These are phyloP conservation scores for Hybognathus amarus DNA, from an alignment of 2,797 vertebrate species.

Conservation along the genomic window DNA sequence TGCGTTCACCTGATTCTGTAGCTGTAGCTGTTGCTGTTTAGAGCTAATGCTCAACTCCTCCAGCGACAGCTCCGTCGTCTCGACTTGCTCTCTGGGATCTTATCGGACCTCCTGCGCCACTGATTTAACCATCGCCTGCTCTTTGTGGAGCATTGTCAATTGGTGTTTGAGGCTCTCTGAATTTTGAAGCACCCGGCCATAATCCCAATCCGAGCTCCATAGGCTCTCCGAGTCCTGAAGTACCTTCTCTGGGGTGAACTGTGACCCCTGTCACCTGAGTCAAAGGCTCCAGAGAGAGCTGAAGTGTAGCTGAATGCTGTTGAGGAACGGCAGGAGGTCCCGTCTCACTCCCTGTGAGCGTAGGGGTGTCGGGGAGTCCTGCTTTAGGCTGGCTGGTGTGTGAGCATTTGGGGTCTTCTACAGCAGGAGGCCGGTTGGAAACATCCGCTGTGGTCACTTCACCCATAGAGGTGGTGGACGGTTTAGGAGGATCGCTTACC, in stretches of 20 bases:
- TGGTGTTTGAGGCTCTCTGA: conserved; percentile 68
- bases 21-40: conserved; percentile 83
- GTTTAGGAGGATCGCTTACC: conserved; percentile 85
- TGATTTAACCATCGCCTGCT: conserved; percentile 66
- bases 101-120: conserved; percentile 72
- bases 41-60: conserved; percentile 96
- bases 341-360: conserved; percentile 66
- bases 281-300: conserved; percentile 62
- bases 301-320: conserved; percentile 34
- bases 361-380: conserved; percentile 68
- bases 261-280: conserved; percentile 68
- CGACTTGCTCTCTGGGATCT: conserved; percentile 77
- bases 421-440: conserved; percentile 81
- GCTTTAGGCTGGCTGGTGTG: conserved; percentile 75
- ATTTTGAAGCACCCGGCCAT: conserved; percentile 69
- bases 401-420: conserved; percentile 85
- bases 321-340: conserved; percentile 75
- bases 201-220: conserved; percentile 85
- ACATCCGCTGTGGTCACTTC: conserved; percentile 95
- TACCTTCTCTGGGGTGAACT: conserved; percentile 69
- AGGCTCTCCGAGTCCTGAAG: conserved; percentile 77
- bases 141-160: conserved; percentile 55
- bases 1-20: conserved; percentile 56
- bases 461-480: conserved; percentile 77
- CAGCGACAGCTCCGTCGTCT: conserved; percentile 89